Conservation (phyloP, 1,140 invertebrate species). For the Galendromus occidentalis region DNA sequence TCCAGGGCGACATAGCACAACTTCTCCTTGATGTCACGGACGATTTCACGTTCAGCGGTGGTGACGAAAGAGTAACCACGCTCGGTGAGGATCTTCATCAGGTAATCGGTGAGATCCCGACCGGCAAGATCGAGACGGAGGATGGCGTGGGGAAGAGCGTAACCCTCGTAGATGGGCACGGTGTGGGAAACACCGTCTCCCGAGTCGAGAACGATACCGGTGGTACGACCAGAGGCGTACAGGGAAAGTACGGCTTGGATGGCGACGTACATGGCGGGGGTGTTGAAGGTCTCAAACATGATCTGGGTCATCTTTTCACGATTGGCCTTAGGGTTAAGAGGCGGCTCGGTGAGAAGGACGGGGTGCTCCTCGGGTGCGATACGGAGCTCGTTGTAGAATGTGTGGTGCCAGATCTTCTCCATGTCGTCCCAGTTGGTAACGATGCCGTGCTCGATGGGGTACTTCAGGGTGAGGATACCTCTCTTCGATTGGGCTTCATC, state of each 20-base stretch:
- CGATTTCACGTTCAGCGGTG: constrained; percentile 33
- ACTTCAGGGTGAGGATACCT: constrained; percentile 34
- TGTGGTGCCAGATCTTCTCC: constrained; percentile 33
- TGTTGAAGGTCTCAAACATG: constrained; percentile 79
- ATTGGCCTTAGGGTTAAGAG: constrained; percentile 33
- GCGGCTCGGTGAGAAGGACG: constrained; percentile 30
- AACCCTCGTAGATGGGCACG: constrained; percentile 38
- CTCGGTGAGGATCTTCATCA: constrained; percentile 35
- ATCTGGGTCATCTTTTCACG: constrained; percentile 29
- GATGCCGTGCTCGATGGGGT: constrained; percentile 35
- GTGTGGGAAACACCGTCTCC: constrained; percentile 40
- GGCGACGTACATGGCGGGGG: constrained; percentile 34
- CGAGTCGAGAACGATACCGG: constrained; percentile 35
- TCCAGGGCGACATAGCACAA: constrained; percentile 36
- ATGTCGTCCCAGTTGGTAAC: constrained; percentile 37
- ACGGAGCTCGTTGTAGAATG: constrained; percentile 36
- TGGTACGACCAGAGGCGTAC: constrained; percentile 36
- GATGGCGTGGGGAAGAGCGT: constrained; percentile 38
- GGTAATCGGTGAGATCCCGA: constrained; percentile 36
- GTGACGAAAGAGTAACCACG: constrained; percentile 38
- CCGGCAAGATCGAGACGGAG: constrained; percentile 37
- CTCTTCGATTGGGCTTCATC: constrained; percentile 27
- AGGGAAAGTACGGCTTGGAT: constrained; percentile 35
- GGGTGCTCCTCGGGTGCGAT: constrained; percentile 34
- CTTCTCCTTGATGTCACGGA: constrained; percentile 34